Conservation (phyloP, 2,888 invertebrate species). For the Chalcosyrphus nemorum region DNA sequence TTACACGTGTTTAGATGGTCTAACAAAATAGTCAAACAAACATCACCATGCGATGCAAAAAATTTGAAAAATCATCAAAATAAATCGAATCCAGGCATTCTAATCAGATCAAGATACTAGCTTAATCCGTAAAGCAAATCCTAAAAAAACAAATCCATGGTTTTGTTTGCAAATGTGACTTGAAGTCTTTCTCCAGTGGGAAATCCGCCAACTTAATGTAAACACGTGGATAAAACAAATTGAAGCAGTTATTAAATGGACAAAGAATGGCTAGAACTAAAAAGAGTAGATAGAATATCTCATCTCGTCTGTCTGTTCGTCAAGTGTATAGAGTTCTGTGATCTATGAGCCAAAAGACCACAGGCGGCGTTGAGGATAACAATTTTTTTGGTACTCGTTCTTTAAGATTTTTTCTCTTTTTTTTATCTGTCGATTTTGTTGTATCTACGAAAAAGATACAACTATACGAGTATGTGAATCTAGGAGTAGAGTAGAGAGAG, state of each 20-base stretch:
- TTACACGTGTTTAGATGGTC: background rate
- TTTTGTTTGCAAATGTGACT: background rate
- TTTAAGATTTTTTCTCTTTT: background rate
- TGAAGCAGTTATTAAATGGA: conserved; percentile 16
- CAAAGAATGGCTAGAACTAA: background rate
- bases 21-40: background rate
- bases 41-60: background rate
- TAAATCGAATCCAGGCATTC: background rate
- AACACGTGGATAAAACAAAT: conserved; percentile 25
- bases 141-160: background rate
- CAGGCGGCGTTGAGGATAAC: conserved; percentile 55
- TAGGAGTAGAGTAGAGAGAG: conserved; percentile 50
- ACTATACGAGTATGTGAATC: conserved; percentile 27
- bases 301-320: conserved; percentile 43
- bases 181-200: background rate
- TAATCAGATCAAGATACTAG: background rate
- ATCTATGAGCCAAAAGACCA: conserved; percentile 75
- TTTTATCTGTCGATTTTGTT: conserved; percentile 10
- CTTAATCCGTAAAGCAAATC: background rate
- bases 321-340: conserved; percentile 77
- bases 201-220: conserved; percentile 11
- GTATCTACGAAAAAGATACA: conserved; percentile 39
- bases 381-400: conserved; percentile 37
- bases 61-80: background rate
- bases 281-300: conserved; percentile 10